Evolutionary conservation across 2,797 vertebrate species (phyloP), one percentile per base, ranked within the genome.

Genomic region (Coregonus suidteri): DNA sequence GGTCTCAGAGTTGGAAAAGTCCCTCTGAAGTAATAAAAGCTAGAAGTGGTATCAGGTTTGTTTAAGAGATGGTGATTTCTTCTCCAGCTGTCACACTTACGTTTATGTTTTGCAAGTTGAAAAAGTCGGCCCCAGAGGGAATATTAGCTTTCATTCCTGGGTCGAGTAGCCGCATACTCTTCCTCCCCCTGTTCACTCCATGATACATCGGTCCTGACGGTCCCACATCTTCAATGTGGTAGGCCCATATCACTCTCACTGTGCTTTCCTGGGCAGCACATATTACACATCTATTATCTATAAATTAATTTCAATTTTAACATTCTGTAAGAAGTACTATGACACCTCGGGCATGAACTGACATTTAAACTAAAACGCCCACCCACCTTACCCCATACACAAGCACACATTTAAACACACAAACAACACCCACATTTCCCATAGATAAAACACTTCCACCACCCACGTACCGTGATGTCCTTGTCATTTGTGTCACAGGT

Each of bases 211-310:
- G 94, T 18, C 93, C 93, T 3, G 91, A 89, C 52, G 89, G 89
- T 73, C 91, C 94, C 53, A 94, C 82, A 5, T 97, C 96, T 76
- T 94, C 93, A 1, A 82, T 85, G 73, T 96, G 95, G 76, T 95
- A 96, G 5, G 96, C 95, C 96, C 96, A 97, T 87, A 97, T 96
- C 65, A 97, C 94, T 75, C 95, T 78, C 73, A 95, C 86, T 0
- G 96, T 96, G 87, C 95, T 96, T 35, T 95, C 95, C 96, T 97
- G 74, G 64, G 37, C n/a, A 52, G n/a, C 1, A 70, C 18, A 47
- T 13, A 4, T 59, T 64, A 66, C 67, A 62, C 37, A 77, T 52
- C 53, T 66, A 82, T 47, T 3, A 74, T 51, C n/a, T 18, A 7
- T 62, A 1, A 18, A 56, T 56, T 56, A 1, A 15, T 7, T 54